Conservation (phyloP, 2,888 invertebrate genomes). For the Pammene fasciana region DNA sequence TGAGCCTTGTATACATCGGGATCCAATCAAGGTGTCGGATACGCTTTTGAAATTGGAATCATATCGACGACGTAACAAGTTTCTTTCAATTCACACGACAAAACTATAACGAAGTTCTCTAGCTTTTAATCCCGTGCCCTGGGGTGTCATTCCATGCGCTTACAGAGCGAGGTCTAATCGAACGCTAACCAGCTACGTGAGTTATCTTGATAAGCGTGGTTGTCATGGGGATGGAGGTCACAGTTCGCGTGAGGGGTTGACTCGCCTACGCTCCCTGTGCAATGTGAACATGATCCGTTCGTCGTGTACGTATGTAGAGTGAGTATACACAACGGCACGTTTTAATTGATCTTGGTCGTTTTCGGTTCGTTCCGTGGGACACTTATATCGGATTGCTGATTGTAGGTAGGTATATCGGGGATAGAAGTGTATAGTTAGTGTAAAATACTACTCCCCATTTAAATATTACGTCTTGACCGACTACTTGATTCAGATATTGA, state of each 20-base stretch:
- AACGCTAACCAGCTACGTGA: conserved; percentile 2
- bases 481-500: neutral
- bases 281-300: conserved; percentile 30
- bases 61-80: conserved; percentile 77
- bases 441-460: neutral
- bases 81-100: conserved; percentile 79
- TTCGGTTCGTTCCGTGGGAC: conserved; percentile 60
- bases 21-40: conserved; percentile 78
- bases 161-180: neutral
- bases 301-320: conserved; percentile 31
- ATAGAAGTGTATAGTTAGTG: conserved; percentile 29
- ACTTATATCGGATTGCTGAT: conserved; percentile 54
- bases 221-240: neutral
- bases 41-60: conserved; percentile 80
- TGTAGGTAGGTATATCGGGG: conserved; percentile 30
- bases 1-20: conserved; percentile 61
- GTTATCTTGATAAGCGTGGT: neutral
- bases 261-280: neutral
- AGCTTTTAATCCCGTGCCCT: conserved; percentile 74
- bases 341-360: conserved; percentile 74
- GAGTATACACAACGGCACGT: conserved; percentile 48
- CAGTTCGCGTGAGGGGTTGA: neutral
- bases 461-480: neutral
- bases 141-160: conserved; percentile 8
- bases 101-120: conserved; percentile 78